Percentiles rank a stretch among this genome's conserved stretches.
Conservation (phyloP, 2,888 invertebrate genomes). For the Pheosia gnoma region DNA sequence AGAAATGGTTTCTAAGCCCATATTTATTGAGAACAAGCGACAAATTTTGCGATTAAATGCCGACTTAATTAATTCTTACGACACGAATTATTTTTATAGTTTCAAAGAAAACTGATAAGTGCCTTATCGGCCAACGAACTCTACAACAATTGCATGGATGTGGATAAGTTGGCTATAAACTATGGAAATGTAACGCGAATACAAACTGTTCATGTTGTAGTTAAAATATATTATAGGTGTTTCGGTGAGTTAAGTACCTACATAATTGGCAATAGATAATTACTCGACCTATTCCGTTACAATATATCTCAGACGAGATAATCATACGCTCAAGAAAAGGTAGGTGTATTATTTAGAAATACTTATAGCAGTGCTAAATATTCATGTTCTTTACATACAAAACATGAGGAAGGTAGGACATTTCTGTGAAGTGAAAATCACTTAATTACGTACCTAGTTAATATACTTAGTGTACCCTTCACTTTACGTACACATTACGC, state of each 20-base stretch:
- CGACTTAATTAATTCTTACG: slow-evolving; percentile 63
- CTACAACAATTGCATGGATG: slow-evolving; percentile 57
- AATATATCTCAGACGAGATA: no score
- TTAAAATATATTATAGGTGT: neutral
- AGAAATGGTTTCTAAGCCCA: neutral
- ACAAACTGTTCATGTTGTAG: neutral
- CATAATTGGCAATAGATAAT: no score
- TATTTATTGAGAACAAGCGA: slow-evolving; percentile 14
- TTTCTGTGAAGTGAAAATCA: slow-evolving; percentile 10
- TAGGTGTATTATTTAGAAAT: no score
- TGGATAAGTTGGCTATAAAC: slow-evolving; percentile 17
- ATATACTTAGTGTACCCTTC: slow-evolving; percentile 23
- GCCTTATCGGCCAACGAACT: slow-evolving; percentile 74
- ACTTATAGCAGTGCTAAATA: no score
- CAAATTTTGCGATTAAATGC: slow-evolving; percentile 41
- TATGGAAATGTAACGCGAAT: slow-evolving; percentile 1
- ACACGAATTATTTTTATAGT: slow-evolving; percentile 56
- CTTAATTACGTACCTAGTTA: slow-evolving; percentile 7
- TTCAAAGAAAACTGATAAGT: slow-evolving; percentile 75
- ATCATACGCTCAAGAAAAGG: no score
- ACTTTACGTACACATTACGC: slow-evolving; percentile 30
- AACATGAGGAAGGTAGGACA: slow-evolving; percentile 2
- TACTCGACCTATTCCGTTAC: no score
- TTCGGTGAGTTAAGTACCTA: neutral
- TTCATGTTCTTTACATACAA: neutral